phyloP scores from a whole-genome alignment of 2,888 invertebrate species.

The Pterostichus madidus region DNA sequence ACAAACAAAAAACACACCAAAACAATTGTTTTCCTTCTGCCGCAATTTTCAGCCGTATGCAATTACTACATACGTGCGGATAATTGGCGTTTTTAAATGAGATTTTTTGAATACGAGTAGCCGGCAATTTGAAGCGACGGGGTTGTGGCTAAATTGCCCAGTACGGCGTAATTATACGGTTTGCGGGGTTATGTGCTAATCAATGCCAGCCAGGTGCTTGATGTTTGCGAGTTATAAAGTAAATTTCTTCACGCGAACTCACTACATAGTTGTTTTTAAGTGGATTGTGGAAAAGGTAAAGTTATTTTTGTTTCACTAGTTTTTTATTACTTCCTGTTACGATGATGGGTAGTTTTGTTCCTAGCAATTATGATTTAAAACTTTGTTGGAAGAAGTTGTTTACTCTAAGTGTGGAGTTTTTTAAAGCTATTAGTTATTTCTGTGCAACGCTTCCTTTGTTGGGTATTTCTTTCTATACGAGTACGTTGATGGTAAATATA shows the following conservation, averaged over 20 bases:
- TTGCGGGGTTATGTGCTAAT: constrained; percentile 42
- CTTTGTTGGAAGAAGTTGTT: constrained; percentile 9
- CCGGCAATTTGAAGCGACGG: constrained; percentile 14
- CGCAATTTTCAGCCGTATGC: not conserved
- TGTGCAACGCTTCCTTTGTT: not conserved
- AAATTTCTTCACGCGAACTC: constrained; percentile 53
- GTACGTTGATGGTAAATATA: no score
- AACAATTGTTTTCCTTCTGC: constrained; percentile 6
- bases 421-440: not conserved
- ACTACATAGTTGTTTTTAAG: constrained; percentile 15
- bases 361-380: constrained; percentile 20
- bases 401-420: not conserved
- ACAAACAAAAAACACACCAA: not conserved
- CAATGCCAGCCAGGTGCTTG: constrained; percentile 54
- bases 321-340: constrained; percentile 33
- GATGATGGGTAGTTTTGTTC: constrained; percentile 33
- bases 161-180: constrained; percentile 32
- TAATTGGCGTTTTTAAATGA: constrained; percentile 22
- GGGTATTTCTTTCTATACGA: not conserved
- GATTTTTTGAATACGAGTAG: not conserved
- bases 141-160: not conserved
- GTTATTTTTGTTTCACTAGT: constrained; percentile 27
- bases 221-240: constrained; percentile 41
- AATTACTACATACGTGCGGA: constrained; percentile 11
- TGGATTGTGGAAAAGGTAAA: constrained; percentile 5